Conservation (phyloP, 2,113 vertebrate genomes). For the Ictidomys tridecemlineatus region DNA sequence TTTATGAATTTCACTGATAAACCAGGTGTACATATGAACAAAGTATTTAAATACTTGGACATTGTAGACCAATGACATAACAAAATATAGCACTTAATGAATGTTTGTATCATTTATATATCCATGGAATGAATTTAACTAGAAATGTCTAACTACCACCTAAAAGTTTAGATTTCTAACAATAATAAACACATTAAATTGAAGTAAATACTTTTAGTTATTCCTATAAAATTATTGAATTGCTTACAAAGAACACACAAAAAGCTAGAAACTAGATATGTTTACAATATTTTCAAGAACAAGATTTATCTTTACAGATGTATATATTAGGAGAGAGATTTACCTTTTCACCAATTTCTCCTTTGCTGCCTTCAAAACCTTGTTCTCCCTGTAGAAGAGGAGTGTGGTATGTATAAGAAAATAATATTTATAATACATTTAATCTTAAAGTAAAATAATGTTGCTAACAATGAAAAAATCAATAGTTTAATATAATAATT, state of each 20-base stretch:
- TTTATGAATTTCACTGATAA: neutral
- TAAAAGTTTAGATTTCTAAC: constrained; percentile 34
- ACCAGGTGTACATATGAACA: neutral
- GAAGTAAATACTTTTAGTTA: constrained; percentile 47
- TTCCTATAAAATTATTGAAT: constrained; percentile 24
- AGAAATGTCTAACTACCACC: neutral
- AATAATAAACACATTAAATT: neutral
- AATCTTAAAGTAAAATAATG: neutral
- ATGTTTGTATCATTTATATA: neutral
- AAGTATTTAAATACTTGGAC: neutral
- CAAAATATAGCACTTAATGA: constrained; percentile 14
- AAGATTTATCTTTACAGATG: neutral
- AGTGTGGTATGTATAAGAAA: neutral
- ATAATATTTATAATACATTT: neutral
- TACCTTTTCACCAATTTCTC: constrained; percentile 88
- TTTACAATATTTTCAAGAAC: constrained; percentile 28
- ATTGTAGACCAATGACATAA: neutral
- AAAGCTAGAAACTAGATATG: constrained; percentile 25
- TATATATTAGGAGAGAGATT: constrained; percentile 33
- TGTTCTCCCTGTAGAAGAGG: constrained; percentile 85
- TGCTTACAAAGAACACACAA: neutral
- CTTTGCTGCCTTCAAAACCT: constrained; percentile 86
- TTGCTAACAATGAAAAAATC: constrained; percentile 21
- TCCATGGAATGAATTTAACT: neutral
- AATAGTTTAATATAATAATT: neutral